These are phyloP conservation scores for Drosophila elegans DNA, from an alignment of 1,140 invertebrate species.

Conservation along the genomic window DNA sequence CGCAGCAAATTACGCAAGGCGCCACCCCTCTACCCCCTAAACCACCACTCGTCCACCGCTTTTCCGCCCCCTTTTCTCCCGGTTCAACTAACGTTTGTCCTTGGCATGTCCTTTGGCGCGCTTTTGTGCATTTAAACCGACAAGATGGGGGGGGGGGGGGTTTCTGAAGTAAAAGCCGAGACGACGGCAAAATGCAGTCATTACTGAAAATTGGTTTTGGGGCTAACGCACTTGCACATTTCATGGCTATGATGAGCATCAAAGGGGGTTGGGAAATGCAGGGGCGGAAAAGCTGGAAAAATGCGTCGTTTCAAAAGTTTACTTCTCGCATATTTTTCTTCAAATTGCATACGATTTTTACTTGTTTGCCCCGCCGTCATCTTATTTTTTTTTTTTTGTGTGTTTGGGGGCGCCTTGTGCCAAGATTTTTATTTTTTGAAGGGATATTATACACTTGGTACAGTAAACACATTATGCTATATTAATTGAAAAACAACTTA, in stretches of 20 bases:
- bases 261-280: neutral
- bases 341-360: constrained; percentile 82
- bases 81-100: constrained; percentile 83
- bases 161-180: constrained; percentile 27
- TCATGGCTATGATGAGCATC: constrained; percentile 75
- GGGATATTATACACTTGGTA: neutral
- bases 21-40: neutral
- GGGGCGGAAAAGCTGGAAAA: constrained; percentile 49
- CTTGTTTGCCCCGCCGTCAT: constrained; percentile 74
- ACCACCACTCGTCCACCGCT: neutral
- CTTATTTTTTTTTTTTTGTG: constrained; percentile 31
- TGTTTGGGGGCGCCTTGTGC: constrained; percentile 2
- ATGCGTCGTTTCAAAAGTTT: constrained; percentile 82
- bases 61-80: neutral
- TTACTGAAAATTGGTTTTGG: constrained; percentile 84
- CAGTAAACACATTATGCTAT: neutral
- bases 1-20: constrained; percentile 81
- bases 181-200: constrained; percentile 80
- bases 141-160: constrained; percentile 13
- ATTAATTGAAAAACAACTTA: neutral
- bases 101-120: constrained; percentile 82
- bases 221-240: constrained; percentile 82
- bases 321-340: constrained; percentile 81
- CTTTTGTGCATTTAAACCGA: constrained; percentile 80
- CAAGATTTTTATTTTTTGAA: neutral